Evolutionary conservation across 1,140 invertebrate species (phyloP).

Genomic region (Dinothrombium tinctorium): DNA sequence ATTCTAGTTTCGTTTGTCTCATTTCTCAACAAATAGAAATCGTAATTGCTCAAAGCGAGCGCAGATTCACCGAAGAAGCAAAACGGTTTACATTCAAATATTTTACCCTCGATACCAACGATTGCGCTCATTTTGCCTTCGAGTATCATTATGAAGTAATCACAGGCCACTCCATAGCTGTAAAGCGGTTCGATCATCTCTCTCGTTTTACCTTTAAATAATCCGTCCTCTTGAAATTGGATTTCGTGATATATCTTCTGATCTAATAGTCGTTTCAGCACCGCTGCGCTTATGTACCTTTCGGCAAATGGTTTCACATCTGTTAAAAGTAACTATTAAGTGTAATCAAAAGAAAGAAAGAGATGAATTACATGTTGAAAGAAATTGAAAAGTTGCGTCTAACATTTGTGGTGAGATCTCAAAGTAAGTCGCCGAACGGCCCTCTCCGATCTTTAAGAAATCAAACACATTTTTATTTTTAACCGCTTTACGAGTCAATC

Average conservation of each 20-base stretch:
- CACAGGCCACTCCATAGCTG: slow-evolving; percentile 23
- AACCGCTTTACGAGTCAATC: slow-evolving; percentile 37
- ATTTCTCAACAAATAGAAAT: not conserved
- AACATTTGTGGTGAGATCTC: slow-evolving; percentile 66
- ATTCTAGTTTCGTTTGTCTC: too few relatives aligned
- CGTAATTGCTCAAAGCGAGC: not conserved
- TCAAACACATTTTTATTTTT: slow-evolving; percentile 61
- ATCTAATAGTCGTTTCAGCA: slow-evolving; percentile 57
- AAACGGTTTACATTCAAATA: slow-evolving; percentile 82
- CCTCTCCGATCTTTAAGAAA: slow-evolving; percentile 29
- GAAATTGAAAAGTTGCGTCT: slow-evolving; percentile 74
- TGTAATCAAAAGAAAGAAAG: too few relatives aligned
- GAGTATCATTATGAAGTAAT: slow-evolving; percentile 79
- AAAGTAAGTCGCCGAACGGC: not conserved
- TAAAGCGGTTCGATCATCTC: slow-evolving; percentile 13
- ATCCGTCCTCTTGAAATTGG: not conserved
- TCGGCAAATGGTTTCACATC: slow-evolving; percentile 53
- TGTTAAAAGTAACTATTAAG: too few relatives aligned
- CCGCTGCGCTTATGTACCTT: slow-evolving; percentile 57
- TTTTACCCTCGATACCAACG: slow-evolving; percentile 48
- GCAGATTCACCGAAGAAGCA: slow-evolving; percentile 74
- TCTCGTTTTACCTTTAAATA: too few relatives aligned
- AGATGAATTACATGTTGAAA: slow-evolving; percentile 48
- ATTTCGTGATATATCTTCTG: slow-evolving; percentile 53
- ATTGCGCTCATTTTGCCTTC: slow-evolving; percentile 57